Evolutionary conservation across 2,113 vertebrate species (phyloP).

Genomic region (Corythornis cristatus): DNA sequence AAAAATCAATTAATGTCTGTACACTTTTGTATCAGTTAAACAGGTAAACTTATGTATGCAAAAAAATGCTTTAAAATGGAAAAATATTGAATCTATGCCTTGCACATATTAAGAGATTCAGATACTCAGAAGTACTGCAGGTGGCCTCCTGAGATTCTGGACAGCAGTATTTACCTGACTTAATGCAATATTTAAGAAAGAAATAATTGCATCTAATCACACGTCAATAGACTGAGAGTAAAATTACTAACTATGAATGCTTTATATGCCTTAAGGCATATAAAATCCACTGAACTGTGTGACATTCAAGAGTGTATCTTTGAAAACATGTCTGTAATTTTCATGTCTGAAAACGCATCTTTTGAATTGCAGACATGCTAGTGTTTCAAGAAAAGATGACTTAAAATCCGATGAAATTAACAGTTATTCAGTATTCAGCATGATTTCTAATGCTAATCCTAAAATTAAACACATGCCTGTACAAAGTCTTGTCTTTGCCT

Average conservation of each 20-base stretch:
- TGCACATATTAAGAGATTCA: not conserved
- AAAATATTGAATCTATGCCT: not conserved
- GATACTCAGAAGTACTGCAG: not conserved
- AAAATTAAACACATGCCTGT: not conserved
- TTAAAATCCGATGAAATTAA: not conserved
- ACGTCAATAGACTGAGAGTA: not conserved
- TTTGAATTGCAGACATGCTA: not conserved
- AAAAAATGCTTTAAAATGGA: not conserved
- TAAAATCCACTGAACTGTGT: not conserved
- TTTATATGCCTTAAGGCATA: not conserved
- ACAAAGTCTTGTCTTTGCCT: slow-evolving; percentile 22
- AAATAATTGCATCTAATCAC: not conserved
- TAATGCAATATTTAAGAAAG: not conserved
- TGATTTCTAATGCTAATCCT: not conserved
- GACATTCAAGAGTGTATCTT: not conserved
- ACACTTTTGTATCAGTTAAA: not conserved
- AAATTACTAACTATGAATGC: not conserved
- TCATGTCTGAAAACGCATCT: not conserved
- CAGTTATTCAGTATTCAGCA: not conserved
- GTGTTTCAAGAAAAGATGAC: not conserved
- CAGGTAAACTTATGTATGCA: not conserved
- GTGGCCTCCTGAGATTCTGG: not conserved
- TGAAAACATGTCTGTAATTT: not conserved
- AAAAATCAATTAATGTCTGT: not conserved
- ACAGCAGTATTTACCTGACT: not conserved